phyloP scores from a whole-genome alignment of 2,888 invertebrate genomes.

The Cordilura impudica region DNA sequence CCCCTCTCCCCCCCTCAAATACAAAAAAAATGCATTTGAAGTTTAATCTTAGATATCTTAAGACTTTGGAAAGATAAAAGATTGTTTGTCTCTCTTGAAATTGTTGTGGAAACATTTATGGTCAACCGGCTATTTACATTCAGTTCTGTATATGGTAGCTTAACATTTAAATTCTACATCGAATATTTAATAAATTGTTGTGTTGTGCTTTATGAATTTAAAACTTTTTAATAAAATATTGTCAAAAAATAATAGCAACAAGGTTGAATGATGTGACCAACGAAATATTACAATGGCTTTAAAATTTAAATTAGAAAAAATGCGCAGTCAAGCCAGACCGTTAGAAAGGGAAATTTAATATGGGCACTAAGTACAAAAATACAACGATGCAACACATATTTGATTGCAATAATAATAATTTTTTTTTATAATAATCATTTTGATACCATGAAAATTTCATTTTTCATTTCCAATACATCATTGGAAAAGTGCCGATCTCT shows the following conservation, averaged over 20 bases:
- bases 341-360: no score
- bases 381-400: no score
- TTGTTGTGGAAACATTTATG: constrained; percentile 2
- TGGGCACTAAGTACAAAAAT: no score
- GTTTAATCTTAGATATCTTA: neutral
- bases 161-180: constrained; percentile 9
- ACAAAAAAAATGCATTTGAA: neutral
- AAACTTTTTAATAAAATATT: neutral
- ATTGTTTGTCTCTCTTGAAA: neutral
- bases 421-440: no score
- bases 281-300: no score
- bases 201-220: constrained; percentile 44
- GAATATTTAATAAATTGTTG: constrained; percentile 33
- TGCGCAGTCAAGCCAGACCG: no score
- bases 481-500: no score
- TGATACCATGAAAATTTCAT: no score
- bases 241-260: neutral
- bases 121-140: constrained; percentile 26
- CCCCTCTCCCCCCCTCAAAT: no score
- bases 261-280: neutral
- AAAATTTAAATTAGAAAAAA: no score
- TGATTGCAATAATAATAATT: no score
- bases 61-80: neutral
- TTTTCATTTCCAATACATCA: no score
- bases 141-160: neutral